Percentiles rank a stretch among this genome's conserved stretches.
These are phyloP conservation scores for Hypotaenidia okinawae DNA, from an alignment of 2,797 vertebrate genomes.

Conservation along the genomic window DNA sequence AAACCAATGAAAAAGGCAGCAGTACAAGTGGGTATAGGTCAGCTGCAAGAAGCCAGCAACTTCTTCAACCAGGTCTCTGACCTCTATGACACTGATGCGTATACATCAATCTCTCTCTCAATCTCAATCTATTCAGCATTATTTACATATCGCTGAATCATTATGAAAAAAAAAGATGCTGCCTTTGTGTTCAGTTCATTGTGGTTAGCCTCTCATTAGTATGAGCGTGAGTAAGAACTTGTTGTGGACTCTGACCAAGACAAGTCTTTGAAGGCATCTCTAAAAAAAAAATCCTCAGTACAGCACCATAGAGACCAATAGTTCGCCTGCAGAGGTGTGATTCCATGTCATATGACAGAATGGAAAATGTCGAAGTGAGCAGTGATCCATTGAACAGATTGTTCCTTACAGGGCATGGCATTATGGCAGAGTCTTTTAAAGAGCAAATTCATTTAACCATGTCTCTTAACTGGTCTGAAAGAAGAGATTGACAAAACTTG, in stretches of 20 bases:
- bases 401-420: background rate
- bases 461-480: constrained; percentile 29
- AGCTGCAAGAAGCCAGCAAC: background rate
- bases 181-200: background rate
- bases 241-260: background rate
- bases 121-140: too few species aligned
- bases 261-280: background rate
- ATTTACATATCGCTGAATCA: too few species aligned
- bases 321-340: background rate
- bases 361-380: constrained; percentile 19
- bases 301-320: background rate
- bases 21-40: background rate
- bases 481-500: background rate
- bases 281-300: background rate
- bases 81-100: background rate
- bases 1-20: background rate
- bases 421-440: constrained; percentile 1
- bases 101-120: background rate
- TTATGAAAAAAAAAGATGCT: background rate
- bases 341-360: background rate
- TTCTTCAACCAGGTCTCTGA: background rate
- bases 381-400: background rate
- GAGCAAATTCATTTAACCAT: background rate
- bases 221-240: background rate
- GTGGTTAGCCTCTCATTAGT: background rate